These are phyloP conservation scores for Archips xylosteana DNA, from an alignment of 2,888 invertebrate genomes.

Conservation along the genomic window DNA sequence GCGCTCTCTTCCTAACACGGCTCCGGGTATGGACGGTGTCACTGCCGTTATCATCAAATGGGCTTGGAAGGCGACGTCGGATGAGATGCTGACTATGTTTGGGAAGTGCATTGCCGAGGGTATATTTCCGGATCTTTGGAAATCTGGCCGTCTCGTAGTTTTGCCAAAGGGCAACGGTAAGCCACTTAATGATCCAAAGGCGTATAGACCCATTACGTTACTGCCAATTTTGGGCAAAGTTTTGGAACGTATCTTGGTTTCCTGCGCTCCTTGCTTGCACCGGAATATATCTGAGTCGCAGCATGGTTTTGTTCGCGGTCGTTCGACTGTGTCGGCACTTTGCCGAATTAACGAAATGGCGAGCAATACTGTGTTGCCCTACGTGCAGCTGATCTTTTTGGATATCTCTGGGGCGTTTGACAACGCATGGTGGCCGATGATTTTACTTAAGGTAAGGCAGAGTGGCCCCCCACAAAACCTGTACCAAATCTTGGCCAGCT, in stretches of 20 bases:
- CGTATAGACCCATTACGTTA: conserved; percentile 39
- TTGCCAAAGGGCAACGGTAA: conserved; percentile 41
- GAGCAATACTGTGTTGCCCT: conserved; percentile 20
- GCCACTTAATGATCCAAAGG: conserved; percentile 25
- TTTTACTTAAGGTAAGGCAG: conserved; percentile 49
- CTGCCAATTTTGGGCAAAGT: conserved; percentile 53
- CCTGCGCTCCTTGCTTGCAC: conserved; percentile 43
- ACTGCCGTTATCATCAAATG: conserved; percentile 45
- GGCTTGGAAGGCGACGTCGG: conserved; percentile 19
- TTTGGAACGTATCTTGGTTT: conserved; percentile 48
- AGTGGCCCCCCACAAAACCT: conserved; percentile 49
- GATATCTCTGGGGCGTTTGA: conserved; percentile 56
- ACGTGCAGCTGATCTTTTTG: conserved; percentile 49
- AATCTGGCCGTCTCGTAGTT: conserved; percentile 28
- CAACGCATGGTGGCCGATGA: conserved; percentile 59
- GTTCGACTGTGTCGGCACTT: conserved; percentile 50
- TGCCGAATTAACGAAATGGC: conserved; percentile 5
- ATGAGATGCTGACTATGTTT: conserved; percentile 41
- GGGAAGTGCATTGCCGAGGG: conserved; percentile 46
- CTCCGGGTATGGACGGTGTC: conserved; percentile 53
- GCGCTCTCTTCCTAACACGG: conserved; percentile 49
- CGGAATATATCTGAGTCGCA: conserved; percentile 45
- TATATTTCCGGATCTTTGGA: conserved; percentile 41
- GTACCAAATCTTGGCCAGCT: conserved; percentile 48
- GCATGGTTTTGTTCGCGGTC: conserved; percentile 53